Conservation (phyloP, 2,113 vertebrate genomes). For the Glareola pratincola region DNA sequence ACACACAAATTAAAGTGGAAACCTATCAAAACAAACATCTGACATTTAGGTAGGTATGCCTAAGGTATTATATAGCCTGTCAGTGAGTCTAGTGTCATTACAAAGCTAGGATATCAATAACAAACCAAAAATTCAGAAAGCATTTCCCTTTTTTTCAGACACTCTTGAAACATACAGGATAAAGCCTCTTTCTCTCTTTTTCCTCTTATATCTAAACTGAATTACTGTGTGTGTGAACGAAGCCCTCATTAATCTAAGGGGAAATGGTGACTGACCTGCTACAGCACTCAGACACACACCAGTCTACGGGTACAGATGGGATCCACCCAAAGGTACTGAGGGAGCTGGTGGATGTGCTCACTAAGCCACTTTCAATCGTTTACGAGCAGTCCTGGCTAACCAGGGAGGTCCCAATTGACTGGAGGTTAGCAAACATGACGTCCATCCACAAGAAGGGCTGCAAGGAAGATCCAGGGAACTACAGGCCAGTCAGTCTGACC, state of each 20-base stretch:
- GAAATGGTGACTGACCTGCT: too few relatives aligned
- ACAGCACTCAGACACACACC: too few relatives aligned
- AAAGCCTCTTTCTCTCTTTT: neutral
- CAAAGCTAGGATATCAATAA: neutral
- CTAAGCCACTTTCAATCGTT: too few relatives aligned
- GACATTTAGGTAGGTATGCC: neutral
- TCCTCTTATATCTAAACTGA: neutral
- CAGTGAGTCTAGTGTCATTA: neutral
- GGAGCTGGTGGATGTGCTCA: too few relatives aligned
- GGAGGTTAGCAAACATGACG: too few relatives aligned
- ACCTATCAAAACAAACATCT: neutral
- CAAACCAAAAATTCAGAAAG: neutral
- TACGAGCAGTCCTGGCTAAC: too few relatives aligned
- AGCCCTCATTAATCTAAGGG: neutral
- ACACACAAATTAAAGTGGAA: neutral
- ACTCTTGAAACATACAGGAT: neutral
- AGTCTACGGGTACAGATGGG: too few relatives aligned
- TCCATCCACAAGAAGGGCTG: too few relatives aligned
- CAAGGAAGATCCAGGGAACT: too few relatives aligned
- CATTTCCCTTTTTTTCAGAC: neutral
- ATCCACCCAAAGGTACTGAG: too few relatives aligned
- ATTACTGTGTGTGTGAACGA: neutral
- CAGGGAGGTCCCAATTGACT: too few relatives aligned
- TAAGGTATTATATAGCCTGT: neutral
- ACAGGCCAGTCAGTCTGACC: too few relatives aligned